These are phyloP conservation scores for Notodonta ziczac DNA, from an alignment of 2,888 invertebrate species.

Conservation along the genomic window DNA sequence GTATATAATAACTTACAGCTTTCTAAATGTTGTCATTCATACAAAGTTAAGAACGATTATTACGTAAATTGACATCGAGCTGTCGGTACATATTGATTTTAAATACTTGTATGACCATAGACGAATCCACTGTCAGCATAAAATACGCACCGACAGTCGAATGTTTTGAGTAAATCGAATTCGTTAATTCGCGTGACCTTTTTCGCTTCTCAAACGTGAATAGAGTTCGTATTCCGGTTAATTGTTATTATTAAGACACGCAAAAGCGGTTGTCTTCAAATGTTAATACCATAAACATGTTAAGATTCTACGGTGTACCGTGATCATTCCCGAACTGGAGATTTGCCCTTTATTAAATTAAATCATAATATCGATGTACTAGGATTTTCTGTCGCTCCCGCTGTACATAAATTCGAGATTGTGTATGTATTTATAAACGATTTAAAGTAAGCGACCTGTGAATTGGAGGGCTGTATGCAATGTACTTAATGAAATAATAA, in stretches of 20 bases:
- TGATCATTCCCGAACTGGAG: constrained; percentile 40
- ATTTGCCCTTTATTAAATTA: constrained; percentile 27
- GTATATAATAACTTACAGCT: constrained; percentile 18
- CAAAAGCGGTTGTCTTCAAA: constrained; percentile 25
- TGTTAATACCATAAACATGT: constrained; percentile 10
- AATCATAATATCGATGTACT: constrained; percentile 38
- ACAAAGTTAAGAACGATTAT: too few species aligned
- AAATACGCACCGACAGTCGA: too few species aligned
- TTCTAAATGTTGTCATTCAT: constrained; percentile 2
- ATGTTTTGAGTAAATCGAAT: too few species aligned
- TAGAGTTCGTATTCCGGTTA: not conserved
- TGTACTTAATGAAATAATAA: constrained; percentile 60
- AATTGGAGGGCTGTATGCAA: constrained; percentile 63
- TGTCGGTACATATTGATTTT: too few species aligned
- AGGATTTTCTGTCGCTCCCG: constrained; percentile 35
- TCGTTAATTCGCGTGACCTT: too few species aligned
- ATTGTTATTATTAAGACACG: constrained; percentile 4
- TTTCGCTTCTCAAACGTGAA: not conserved
- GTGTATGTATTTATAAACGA: constrained; percentile 50
- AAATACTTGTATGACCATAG: too few species aligned
- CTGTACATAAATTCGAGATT: constrained; percentile 57
- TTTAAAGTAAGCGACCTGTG: constrained; percentile 39
- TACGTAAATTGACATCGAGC: too few species aligned
- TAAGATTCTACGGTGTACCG: constrained; percentile 31
- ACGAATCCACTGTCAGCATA: too few species aligned